Percentiles rank a stretch among this genome's conserved stretches.
phyloP scores from a whole-genome alignment of 2,113 vertebrate species.

The Myotis davidii region DNA sequence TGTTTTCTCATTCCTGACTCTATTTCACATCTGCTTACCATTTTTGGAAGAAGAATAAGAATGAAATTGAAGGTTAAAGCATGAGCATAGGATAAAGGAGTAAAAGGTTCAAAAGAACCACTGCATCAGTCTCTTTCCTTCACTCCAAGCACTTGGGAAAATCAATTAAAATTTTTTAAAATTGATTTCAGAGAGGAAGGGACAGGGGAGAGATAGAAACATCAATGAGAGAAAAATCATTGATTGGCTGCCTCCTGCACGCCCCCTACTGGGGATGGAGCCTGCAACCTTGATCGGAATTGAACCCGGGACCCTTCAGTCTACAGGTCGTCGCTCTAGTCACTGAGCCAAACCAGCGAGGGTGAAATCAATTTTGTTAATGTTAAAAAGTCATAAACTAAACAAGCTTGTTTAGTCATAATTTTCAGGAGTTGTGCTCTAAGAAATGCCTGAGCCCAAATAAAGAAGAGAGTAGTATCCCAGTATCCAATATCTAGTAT shows the following conservation, averaged over 20 bases:
- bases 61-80: conserved; percentile 24
- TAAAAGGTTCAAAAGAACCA: conserved; percentile 33
- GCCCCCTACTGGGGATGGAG: too few relatives aligned
- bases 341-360: too few relatives aligned
- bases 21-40: conserved; percentile 47
- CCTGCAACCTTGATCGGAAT: too few relatives aligned
- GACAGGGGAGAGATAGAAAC: too few relatives aligned
- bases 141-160: conserved; percentile 4
- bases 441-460: conserved; percentile 3
- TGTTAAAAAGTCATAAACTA: not conserved
- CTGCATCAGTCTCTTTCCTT: not conserved
- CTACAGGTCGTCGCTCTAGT: too few relatives aligned
- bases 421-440: conserved; percentile 7
- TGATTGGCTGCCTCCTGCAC: too few relatives aligned
- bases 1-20: not conserved
- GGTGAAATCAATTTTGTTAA: not conserved
- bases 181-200: too few relatives aligned
- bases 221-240: too few relatives aligned
- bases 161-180: not conserved
- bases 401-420: conserved; percentile 32
- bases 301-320: too few relatives aligned
- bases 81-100: not conserved
- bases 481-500: not conserved
- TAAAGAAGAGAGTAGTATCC: not conserved
- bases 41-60: conserved; percentile 40